Evolutionary conservation across 2,888 invertebrate species (phyloP).

Genomic region (Brachycybe producta): DNA sequence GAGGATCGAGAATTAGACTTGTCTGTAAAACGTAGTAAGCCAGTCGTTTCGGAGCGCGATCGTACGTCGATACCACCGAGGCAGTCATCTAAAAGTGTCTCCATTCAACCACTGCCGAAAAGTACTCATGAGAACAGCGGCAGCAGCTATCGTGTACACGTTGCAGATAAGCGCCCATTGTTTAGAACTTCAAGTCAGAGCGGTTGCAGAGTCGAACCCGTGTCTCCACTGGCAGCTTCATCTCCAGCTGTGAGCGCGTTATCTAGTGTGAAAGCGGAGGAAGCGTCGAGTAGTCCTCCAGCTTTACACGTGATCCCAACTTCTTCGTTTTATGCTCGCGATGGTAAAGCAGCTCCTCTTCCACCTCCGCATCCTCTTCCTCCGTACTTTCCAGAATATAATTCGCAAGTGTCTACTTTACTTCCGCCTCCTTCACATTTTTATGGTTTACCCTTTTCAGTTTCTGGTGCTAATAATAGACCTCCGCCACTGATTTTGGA

Average conservation of each 20-base stretch:
- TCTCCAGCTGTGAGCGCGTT: not conserved
- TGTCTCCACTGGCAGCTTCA: too few species aligned
- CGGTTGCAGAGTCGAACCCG: not conserved
- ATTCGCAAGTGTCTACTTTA: not conserved
- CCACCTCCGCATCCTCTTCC: too few species aligned
- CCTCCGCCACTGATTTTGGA: conserved; percentile 6
- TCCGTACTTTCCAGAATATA: conserved; percentile 5
- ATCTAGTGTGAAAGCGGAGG: not conserved
- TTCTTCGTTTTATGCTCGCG: not conserved
- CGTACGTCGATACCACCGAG: not conserved
- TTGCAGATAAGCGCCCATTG: too few species aligned
- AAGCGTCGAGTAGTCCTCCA: not conserved
- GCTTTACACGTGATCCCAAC: not conserved
- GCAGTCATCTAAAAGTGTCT: not conserved
- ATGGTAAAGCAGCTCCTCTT: too few species aligned
- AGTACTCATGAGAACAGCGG: not conserved
- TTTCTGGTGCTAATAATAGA: conserved; percentile 4
- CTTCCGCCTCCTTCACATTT: conserved; percentile 4
- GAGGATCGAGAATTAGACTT: not conserved
- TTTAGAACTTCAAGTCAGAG: not conserved
- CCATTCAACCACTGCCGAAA: not conserved
- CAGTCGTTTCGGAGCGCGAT: not conserved
- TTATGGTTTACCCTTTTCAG: conserved; percentile 2
- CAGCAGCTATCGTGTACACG: too few species aligned
- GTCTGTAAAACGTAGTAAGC: conserved; percentile 1